A percentile compares a stretch with the other conserved stretches of the same genome.
phyloP scores from a whole-genome alignment of 1,140 invertebrate genomes.

The Kradibia gibbosae region DNA sequence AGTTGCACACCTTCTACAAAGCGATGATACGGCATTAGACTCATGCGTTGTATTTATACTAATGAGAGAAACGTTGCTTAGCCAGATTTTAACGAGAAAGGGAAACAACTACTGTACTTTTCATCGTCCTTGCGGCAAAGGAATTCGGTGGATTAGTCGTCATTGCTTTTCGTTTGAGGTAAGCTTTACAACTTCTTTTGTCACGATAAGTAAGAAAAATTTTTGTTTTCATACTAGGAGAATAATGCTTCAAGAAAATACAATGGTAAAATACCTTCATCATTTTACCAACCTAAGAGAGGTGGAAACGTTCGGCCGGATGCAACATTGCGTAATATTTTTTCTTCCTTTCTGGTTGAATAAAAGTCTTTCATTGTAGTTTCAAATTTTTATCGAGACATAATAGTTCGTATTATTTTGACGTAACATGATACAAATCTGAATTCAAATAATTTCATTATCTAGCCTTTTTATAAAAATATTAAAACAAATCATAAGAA shows the following conservation, averaged over 20 bases:
- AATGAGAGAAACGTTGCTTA: slow-evolving; percentile 21
- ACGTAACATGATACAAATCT: not conserved
- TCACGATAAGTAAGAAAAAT: not conserved
- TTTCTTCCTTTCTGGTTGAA: not conserved
- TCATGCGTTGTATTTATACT: slow-evolving; percentile 21
- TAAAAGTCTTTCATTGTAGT: not conserved
- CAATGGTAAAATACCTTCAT: not conserved
- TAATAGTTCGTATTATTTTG: not conserved
- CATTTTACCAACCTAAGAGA: not conserved
- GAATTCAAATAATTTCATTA: not conserved
- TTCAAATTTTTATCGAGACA: not conserved
- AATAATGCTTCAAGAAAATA: not conserved
- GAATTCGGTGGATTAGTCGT: not conserved
- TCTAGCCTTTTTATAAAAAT: not conserved
- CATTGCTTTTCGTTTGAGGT: not conserved
- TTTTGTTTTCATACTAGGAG: not conserved
- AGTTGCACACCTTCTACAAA: not conserved
- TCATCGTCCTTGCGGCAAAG: not conserved
- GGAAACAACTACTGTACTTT: not conserved
- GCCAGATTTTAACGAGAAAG: slow-evolving; percentile 12
- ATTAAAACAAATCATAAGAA: not conserved
- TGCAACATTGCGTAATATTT: not conserved
- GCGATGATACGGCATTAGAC: not conserved
- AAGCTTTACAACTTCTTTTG: not conserved
- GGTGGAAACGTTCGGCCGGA: not conserved